Base-by-base conservation (phyloP, 2,888 invertebrate species). In the Leistus spinibarbis region DNA sequence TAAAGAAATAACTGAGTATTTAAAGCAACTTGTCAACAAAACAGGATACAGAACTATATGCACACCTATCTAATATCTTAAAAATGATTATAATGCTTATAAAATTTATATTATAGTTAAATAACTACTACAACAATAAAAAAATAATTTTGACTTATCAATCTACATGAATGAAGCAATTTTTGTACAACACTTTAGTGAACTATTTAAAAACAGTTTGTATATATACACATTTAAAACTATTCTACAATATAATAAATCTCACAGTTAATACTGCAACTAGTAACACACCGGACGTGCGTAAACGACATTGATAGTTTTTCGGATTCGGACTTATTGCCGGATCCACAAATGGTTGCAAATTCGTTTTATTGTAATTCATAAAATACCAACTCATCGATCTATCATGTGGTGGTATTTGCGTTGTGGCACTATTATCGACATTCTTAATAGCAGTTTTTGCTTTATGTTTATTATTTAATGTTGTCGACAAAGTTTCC, bases 361-460 rank as follows among this genome's bases (percentile, higher is more conserved):
- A 79, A 78, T 88, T 86, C 2, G 88, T 90, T 81, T 90, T 91
- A 83, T 94, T 93, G 82, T 95, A 95, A 84, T 94, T 95, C 78
- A 92, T 92, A 83, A 93, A 95, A 84, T 96, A 96, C 96, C 96
- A 96, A 79, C 91, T 92, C 86, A 91, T 92, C 66, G 89, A 85
- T 78, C 85, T 87, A 78, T 88, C 88, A 13, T 86, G 85, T 79
- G 85, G 83, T 79, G 83, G 85, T 23, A 85, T 85, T 78, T 88
- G 89, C 54, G 88, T 87, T 62, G 83, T 78, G 54, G 66, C 70
- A 53, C 65, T 70, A 67, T 69, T 56, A 62, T 78, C 69, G 53
- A 66, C 62, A 57, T 57, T 56, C 7, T 63, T 62, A 69, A 78
- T 76, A 13, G 68, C 66, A 3, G 71, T 78, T 77, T 79, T 78